Conservation (phyloP, 92 coral and sea anemone genomes). For the Anthopleura xanthogrammica region DNA sequence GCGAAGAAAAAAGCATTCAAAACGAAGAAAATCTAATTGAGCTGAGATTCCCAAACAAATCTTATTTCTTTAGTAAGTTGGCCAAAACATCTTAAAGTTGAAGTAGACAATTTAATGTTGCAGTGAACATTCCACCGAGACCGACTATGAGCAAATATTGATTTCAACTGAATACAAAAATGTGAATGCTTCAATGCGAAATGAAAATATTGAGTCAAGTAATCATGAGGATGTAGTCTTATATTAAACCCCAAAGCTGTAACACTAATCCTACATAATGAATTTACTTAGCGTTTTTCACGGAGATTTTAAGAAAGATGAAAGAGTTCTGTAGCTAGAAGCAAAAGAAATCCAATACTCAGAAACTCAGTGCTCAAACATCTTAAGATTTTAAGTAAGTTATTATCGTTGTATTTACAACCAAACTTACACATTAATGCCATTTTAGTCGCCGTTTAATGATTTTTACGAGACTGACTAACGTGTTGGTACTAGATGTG, state of each 20-base stretch:
- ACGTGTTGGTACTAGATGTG: too few species aligned
- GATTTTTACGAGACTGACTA: neutral
- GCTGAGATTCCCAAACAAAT: neutral
- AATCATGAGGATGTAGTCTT: neutral
- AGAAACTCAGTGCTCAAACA: neutral
- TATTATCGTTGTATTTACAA: neutral
- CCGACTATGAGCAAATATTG: neutral
- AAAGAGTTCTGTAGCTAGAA: neutral
- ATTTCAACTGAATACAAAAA: neutral
- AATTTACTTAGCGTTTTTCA: neutral
- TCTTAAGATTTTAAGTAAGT: neutral
- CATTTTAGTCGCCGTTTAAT: neutral
- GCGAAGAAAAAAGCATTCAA: neutral
- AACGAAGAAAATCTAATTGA: slow-evolving; percentile 5
- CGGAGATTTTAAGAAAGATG: neutral
- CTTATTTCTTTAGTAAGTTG: neutral
- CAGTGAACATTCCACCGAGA: neutral
- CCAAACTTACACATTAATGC: neutral
- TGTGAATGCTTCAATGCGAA: neutral
- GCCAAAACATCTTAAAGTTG: neutral
- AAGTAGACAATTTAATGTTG: neutral
- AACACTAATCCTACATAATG: neutral
- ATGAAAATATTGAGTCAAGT: neutral
- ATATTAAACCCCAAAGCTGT: neutral
- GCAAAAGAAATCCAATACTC: neutral